Percentiles rank a stretch among this genome's conserved stretches.
These are phyloP conservation scores for Trachelus stipa DNA, from an alignment of 2,888 invertebrate genomes.

Conservation along the genomic window DNA sequence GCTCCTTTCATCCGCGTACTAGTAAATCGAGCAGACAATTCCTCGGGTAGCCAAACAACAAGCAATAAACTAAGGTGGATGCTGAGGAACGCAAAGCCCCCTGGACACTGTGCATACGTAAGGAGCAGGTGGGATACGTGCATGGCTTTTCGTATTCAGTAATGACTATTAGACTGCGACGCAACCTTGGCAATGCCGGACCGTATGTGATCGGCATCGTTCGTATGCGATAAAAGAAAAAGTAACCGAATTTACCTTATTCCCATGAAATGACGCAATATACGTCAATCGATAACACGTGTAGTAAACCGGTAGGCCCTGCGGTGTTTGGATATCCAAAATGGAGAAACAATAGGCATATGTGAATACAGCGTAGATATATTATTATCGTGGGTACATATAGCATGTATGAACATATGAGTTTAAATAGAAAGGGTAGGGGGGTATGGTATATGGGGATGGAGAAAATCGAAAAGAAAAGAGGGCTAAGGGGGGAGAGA, in stretches of 20 bases:
- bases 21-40: neutral
- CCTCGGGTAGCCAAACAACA: neutral
- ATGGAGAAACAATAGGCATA: neutral
- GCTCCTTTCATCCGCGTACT: neutral
- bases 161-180: conserved; percentile 19
- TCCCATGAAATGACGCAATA: neutral
- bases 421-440: neutral
- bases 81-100: conserved; percentile 14
- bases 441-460: too few species aligned
- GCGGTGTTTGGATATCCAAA: neutral
- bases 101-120: conserved; percentile 34
- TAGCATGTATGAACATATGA: neutral
- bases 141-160: conserved; percentile 32
- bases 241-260: neutral
- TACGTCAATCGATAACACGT: neutral
- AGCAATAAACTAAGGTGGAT: conserved; percentile 3
- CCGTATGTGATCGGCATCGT: neutral
- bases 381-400: neutral
- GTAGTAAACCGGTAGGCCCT: neutral
- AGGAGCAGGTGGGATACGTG: conserved; percentile 36
- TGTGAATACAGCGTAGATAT: neutral
- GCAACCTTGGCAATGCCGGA: conserved; percentile 41
- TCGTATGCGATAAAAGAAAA: neutral
- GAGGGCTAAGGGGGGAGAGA: too few species aligned
- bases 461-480: too few species aligned